phyloP scores from a whole-genome alignment of 2,888 invertebrate species.

The Sepiola atlantica region DNA sequence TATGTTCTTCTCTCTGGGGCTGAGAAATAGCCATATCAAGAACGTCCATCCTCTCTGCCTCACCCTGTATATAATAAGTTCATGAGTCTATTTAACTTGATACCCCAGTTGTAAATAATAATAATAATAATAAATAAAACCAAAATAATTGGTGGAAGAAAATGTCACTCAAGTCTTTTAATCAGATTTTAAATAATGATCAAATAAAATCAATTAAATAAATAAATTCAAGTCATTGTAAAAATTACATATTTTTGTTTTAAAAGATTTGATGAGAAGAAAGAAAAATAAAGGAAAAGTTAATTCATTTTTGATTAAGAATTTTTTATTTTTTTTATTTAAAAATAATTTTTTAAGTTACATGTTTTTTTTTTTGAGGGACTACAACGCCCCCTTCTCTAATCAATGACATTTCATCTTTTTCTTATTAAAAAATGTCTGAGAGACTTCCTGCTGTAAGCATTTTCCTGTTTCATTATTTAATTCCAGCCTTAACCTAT shows the following conservation, averaged over 20 bases:
- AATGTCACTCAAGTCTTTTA: background rate
- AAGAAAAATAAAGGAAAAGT: background rate
- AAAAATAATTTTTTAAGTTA: background rate
- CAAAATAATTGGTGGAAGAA: background rate
- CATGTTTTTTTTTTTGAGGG: background rate
- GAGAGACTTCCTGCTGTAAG: background rate
- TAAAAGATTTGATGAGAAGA: background rate
- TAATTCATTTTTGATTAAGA: background rate
- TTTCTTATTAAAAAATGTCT: background rate
- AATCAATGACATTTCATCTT: background rate
- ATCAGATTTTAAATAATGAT: background rate
- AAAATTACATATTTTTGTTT: background rate
- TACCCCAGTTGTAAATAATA: too few species aligned
- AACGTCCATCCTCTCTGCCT: too few species aligned
- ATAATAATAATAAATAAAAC: background rate
- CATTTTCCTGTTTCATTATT: background rate
- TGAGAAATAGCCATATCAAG: too few species aligned
- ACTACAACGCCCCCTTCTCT: background rate
- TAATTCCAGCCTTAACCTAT: background rate
- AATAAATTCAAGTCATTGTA: too few species aligned
- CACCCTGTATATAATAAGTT: too few species aligned
- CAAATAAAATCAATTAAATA: background rate
- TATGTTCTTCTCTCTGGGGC: too few species aligned
- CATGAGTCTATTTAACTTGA: background rate
- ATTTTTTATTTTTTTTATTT: background rate